Conservation (phyloP, 2,797 vertebrate genomes). For the Ispidina picta region DNA sequence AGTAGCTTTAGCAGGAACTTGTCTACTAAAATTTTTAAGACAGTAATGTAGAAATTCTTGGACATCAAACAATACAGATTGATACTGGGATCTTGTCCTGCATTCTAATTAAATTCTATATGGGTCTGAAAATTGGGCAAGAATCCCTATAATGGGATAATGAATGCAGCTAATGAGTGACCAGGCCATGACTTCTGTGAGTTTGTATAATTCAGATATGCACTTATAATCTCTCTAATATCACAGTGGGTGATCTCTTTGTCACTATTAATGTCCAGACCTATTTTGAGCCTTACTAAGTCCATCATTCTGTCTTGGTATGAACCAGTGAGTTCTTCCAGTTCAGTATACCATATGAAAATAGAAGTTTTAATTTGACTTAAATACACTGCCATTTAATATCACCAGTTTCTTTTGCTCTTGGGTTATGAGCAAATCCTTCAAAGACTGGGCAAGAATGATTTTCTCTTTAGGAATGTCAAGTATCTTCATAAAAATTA, state of each 20-base stretch:
- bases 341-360: not conserved
- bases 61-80: not conserved
- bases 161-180: not conserved
- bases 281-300: not conserved
- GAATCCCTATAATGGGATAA: not conserved
- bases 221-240: not conserved
- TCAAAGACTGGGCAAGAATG: not conserved
- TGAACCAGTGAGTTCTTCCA: not conserved
- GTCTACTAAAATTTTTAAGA: not conserved
- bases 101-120: not conserved
- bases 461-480: not conserved
- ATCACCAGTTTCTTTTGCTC: not conserved
- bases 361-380: not conserved
- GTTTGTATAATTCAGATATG: not conserved
- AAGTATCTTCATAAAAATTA: not conserved
- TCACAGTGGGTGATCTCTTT: not conserved
- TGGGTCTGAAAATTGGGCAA: not conserved
- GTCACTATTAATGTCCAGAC: not conserved
- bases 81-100: not conserved
- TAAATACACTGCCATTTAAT: not conserved
- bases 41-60: not conserved
- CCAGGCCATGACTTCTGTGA: not conserved
- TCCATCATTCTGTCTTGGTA: not conserved
- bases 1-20: not conserved
- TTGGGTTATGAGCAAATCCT: not conserved